Evolutionary conservation across 1,140 invertebrate genomes (phyloP).

Genomic region (Diorhabda sublineata): DNA sequence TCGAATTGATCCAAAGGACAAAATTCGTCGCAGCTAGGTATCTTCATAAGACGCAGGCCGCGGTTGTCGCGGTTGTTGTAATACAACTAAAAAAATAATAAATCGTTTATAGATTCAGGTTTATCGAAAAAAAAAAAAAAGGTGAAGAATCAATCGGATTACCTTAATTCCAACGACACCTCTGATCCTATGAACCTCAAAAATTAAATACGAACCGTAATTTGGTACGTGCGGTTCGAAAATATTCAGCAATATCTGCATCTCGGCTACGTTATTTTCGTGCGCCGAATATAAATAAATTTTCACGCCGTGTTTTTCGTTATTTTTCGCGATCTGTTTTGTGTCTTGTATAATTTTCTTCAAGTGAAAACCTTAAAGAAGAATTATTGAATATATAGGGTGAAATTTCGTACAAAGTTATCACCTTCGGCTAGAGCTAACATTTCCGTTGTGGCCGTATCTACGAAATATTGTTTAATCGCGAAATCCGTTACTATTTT

Average conservation of each 20-base stretch:
- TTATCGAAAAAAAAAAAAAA: not conserved
- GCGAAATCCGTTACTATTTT: constrained; percentile 42
- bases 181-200: constrained; percentile 32
- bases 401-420: not conserved
- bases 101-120: not conserved
- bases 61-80: constrained; percentile 30
- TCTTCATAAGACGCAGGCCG: constrained; percentile 24
- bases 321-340: constrained; percentile 39
- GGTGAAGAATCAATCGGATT: not conserved
- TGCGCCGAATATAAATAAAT: constrained; percentile 67
- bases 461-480: constrained; percentile 26
- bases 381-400: not conserved
- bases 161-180: constrained; percentile 23
- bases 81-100: constrained; percentile 29
- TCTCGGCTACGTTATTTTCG: constrained; percentile 65
- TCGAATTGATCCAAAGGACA: constrained; percentile 34
- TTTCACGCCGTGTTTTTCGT: constrained; percentile 52
- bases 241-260: constrained; percentile 60
- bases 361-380: not conserved
- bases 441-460: constrained; percentile 24
- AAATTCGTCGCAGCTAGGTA: constrained; percentile 33
- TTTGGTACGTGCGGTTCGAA: constrained; percentile 59
- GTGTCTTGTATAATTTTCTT: constrained; percentile 15
- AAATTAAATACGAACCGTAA: constrained; percentile 48
- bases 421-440: constrained; percentile 27